Percentiles rank a stretch among this genome's conserved stretches.
These are phyloP conservation scores for Monopis laevigella DNA, from an alignment of 2,888 invertebrate genomes.

Conservation along the genomic window DNA sequence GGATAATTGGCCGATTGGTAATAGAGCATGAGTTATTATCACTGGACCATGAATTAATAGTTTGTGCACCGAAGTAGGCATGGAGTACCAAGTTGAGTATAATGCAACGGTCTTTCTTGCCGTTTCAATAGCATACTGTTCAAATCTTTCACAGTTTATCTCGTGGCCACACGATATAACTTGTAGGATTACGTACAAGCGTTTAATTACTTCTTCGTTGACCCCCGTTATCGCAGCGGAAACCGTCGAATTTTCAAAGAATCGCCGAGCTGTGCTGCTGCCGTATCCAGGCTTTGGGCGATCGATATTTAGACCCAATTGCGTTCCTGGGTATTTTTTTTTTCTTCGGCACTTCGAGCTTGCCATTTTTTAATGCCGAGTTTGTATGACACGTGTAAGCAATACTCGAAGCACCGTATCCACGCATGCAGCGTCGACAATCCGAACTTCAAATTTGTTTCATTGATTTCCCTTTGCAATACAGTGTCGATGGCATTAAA, in stretches of 20 bases:
- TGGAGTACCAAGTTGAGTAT: conserved; percentile 22
- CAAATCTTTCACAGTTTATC: conserved; percentile 17
- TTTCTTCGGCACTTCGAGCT: conserved; percentile 12
- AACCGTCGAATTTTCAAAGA: conserved; percentile 12
- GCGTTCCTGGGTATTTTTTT: not conserved
- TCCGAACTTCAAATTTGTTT: not conserved
- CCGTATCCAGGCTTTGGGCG: conserved; percentile 19
- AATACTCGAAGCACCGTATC: not conserved
- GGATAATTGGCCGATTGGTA: conserved; percentile 21
- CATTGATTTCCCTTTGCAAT: not conserved
- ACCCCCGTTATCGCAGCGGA: conserved; percentile 12
- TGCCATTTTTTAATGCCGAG: conserved; percentile 20
- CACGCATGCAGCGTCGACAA: not conserved
- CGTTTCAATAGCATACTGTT: conserved; percentile 15
- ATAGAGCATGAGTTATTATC: conserved; percentile 17
- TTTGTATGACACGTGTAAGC: not conserved
- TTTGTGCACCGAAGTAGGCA: conserved; percentile 21
- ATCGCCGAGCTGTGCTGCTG: conserved; percentile 13
- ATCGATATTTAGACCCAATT: conserved; percentile 22
- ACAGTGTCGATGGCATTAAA: not conserved
- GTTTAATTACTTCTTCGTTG: conserved; percentile 12
- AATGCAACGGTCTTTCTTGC: conserved; percentile 18
- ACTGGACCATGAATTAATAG: conserved; percentile 20
- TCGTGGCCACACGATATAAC: conserved; percentile 17
- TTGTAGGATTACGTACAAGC: conserved; percentile 14